Percentiles rank a stretch among this genome's conserved stretches.
Conservation (phyloP, 2,888 invertebrate species). For the Drosophila multiciliata region DNA sequence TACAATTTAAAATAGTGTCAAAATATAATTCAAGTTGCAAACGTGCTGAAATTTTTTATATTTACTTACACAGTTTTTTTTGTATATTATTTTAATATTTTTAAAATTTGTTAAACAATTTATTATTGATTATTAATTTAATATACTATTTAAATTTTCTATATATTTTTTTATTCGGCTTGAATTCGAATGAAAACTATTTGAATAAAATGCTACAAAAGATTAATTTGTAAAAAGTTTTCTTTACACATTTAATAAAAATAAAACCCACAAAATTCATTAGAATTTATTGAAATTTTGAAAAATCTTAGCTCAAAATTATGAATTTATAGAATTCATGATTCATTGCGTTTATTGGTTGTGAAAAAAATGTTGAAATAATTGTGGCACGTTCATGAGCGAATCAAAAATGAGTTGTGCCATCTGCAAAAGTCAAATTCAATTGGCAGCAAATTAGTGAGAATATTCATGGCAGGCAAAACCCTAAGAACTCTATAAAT, state of each 20-base stretch:
- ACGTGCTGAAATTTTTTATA: background rate
- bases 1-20: background rate
- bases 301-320: background rate
- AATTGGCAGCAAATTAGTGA: constrained; percentile 65
- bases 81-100: background rate
- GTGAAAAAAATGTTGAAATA: background rate
- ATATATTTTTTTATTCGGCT: background rate
- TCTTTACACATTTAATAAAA: background rate
- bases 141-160: background rate
- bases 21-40: background rate
- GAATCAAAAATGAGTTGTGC: constrained; percentile 25
- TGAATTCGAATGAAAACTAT: background rate
- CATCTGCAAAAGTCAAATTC: constrained; percentile 56
- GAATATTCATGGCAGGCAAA: constrained; percentile 55
- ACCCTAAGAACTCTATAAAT: constrained; percentile 49
- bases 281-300: background rate
- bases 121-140: background rate
- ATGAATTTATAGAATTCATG: background rate
- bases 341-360: background rate
- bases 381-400: constrained; percentile 10
- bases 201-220: rapidly evolving
- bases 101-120: background rate
- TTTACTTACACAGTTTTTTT: background rate
- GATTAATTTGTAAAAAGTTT: rapidly evolving
- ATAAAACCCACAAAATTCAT: background rate